A percentile compares a stretch with the other conserved stretches of the same genome.
Evolutionary conservation across 2,888 invertebrate genomes (phyloP).

Genomic region (Mechanitis mazaeus): DNA sequence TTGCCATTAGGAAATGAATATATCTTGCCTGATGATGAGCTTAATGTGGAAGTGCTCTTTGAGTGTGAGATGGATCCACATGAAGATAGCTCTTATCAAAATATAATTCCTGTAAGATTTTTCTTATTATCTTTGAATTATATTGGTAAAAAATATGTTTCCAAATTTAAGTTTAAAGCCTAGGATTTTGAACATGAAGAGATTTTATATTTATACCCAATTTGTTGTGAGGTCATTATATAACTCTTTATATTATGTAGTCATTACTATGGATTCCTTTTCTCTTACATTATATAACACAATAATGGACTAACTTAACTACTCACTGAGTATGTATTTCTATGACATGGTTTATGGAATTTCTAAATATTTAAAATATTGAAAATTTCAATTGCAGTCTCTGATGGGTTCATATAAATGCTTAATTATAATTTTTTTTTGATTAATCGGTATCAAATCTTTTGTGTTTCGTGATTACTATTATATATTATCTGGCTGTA

Average conservation of each 20-base stretch:
- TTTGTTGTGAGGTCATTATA: not conserved
- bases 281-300: conserved; percentile 7
- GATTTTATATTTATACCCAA: no score
- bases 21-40: conserved; percentile 47
- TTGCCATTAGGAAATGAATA: conserved; percentile 60
- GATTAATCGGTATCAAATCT: no score
- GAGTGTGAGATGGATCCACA: conserved; percentile 71
- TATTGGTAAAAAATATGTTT: not conserved
- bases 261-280: conserved; percentile 1
- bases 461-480: no score
- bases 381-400: no score
- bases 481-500: no score
- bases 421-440: no score
- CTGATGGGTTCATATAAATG: no score
- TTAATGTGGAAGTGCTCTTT: conserved; percentile 63
- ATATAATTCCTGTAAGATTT: conserved; percentile 48
- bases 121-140: conserved; percentile 7
- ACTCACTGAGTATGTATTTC: not conserved
- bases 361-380: no score
- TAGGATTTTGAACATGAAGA: no score
- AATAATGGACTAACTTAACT: conserved; percentile 1
- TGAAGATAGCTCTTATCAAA: conserved; percentile 45
- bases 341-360: no score
- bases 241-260: not conserved
- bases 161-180: not conserved